These are phyloP conservation scores for Cotesia vestalis DNA, from an alignment of 1,140 invertebrate genomes.

Conservation along the genomic window DNA sequence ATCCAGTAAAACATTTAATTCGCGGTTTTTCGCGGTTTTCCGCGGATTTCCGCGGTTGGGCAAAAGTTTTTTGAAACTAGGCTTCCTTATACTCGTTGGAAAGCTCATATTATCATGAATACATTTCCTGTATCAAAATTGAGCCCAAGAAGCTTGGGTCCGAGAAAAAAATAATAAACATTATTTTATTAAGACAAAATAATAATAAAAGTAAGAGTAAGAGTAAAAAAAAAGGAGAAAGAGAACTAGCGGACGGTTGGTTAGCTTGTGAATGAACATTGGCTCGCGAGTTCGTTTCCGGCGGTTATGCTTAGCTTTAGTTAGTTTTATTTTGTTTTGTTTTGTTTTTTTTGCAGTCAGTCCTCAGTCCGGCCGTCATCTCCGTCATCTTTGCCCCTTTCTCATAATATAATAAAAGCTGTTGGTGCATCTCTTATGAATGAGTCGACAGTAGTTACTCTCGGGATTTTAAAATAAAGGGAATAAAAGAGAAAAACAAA, in stretches of 20 bases:
- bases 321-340: constrained; percentile 10
- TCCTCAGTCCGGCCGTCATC: constrained; percentile 33
- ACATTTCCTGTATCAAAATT: too few relatives aligned
- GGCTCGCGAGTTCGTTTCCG: constrained; percentile 62
- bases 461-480: constrained; percentile 1
- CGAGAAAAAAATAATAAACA: too few relatives aligned
- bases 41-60: too few relatives aligned
- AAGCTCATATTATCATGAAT: too few relatives aligned
- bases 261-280: constrained; percentile 64
- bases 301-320: constrained; percentile 45
- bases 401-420: constrained; percentile 13
- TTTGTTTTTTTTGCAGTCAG: constrained; percentile 24
- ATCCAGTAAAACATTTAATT: too few relatives aligned
- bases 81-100: too few relatives aligned
- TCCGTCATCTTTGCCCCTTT: constrained; percentile 15
- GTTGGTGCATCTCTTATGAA: constrained; percentile 48
- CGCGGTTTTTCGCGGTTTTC: too few relatives aligned
- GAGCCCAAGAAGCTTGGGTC: too few relatives aligned
- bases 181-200: too few relatives aligned
- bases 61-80: too few relatives aligned
- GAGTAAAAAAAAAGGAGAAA: constrained; percentile 41
- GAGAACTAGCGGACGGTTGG: constrained; percentile 37
- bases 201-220: background rate
- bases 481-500: too few relatives aligned
- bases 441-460: constrained; percentile 48